Conservation (phyloP, 2,888 invertebrate species). For the Isoperla grammatica region DNA sequence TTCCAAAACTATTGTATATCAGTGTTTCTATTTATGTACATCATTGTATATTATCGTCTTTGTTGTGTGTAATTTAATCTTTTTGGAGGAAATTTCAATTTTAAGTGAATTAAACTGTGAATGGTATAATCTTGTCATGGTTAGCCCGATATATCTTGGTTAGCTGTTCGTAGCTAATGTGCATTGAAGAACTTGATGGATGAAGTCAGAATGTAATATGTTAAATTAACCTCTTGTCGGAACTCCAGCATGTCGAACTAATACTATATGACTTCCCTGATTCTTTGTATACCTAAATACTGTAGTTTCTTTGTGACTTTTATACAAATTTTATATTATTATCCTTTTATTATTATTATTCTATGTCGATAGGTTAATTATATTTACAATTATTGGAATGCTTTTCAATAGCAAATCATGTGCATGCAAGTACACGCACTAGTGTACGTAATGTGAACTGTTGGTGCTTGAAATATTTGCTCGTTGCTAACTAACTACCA, state of each 20-base stretch:
- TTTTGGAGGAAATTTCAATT: not conserved
- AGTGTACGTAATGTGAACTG: not conserved
- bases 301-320: constrained; percentile 4
- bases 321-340: constrained; percentile 16
- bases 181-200: constrained; percentile 18
- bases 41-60: not conserved
- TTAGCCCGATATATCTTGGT: too few relatives aligned
- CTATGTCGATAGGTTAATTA: not conserved
- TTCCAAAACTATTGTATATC: not conserved
- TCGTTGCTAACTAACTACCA: not conserved
- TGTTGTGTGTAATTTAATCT: not conserved
- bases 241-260: constrained; percentile 10
- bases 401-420: not conserved
- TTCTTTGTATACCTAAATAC: not conserved
- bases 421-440: not conserved
- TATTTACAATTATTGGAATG: not conserved
- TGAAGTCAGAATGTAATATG: constrained; percentile 6
- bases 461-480: constrained; percentile 13
- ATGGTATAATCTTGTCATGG: too few relatives aligned
- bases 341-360: constrained; percentile 8
- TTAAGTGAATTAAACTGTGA: too few relatives aligned
- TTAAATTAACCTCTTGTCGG: constrained; percentile 21
- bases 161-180: too few relatives aligned
- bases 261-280: not conserved
- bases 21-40: constrained; percentile 5